These are phyloP conservation scores for Hydra vulgaris DNA, from an alignment of 30 jellyfish, hydroid and myxozoan genomes.

Conservation along the genomic window DNA sequence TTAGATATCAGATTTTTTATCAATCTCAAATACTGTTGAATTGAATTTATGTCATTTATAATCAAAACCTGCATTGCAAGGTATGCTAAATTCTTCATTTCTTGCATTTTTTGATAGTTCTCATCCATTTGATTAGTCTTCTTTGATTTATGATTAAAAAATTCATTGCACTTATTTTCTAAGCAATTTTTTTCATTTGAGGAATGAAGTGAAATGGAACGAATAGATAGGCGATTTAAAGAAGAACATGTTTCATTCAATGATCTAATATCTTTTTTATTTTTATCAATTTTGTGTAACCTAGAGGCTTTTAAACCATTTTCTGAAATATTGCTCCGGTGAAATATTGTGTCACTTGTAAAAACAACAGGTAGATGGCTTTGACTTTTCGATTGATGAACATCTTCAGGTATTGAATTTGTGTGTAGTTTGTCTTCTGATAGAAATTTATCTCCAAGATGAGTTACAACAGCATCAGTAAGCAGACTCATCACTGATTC, in stretches of 20 bases:
- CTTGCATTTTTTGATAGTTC: conserved; percentile 10
- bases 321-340: neutral
- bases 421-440: neutral
- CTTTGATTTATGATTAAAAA: neutral
- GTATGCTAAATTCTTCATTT: conserved; percentile 5
- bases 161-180: neutral
- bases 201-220: too few relatives aligned
- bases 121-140: conserved; percentile 12
- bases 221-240: neutral
- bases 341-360: too few relatives aligned
- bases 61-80: conserved; percentile 4
- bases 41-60: too few relatives aligned
- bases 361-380: neutral
- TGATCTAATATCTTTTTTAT: neutral
- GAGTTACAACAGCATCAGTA: neutral
- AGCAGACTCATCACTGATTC: neutral
- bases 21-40: too few relatives aligned
- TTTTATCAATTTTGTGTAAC: neutral
- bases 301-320: neutral
- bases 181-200: neutral
- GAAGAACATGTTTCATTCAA: neutral
- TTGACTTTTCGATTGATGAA: neutral
- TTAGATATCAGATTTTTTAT: too few relatives aligned
- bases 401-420: neutral
- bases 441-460: neutral